Evolutionary conservation across 2,113 vertebrate species (phyloP), one percentile per base, ranked within the genome.

Genomic region (Poicephalus meyeri): DNA sequence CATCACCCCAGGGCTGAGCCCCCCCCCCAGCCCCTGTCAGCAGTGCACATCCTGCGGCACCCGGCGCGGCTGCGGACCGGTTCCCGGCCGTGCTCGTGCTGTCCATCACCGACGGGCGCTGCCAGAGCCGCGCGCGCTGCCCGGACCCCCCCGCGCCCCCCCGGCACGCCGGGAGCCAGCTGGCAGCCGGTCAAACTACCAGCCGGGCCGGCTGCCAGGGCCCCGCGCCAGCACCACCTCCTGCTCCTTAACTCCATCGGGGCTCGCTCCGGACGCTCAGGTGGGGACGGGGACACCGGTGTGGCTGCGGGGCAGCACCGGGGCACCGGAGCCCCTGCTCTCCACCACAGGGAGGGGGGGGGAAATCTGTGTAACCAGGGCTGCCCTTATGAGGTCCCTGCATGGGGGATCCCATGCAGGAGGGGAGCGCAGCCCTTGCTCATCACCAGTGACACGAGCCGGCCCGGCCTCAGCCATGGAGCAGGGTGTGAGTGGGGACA

Each of bases 101-200:
- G 85, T 81, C 91, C 61, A 3, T 95, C 91, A 71, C 88, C 93
- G 58, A 88, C 64, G 73, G 87, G 91, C 10, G 44, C 37, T 69
- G 78, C 65, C 6, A 55, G 65, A 68, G 91, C 95, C 61, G 91
- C 55, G 83, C 89, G 87, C 2, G 7, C 91, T 88, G 89, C 93
- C 63, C 26, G 49, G 12, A 80, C 81, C 84, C 88, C 89, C 85
- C 94, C 47, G 61, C 88, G 47, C 94, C 88, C 97, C 91, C 95
- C 90, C 82, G 10, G 94, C 93, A 82, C 35, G 91, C 91, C 56
- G 85, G 97, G 83, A 97, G 97, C 98, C 98, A 98, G 95, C 98
- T 98, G 98, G 98, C 98, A 98, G 93, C 94, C 89, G 28, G 95
- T 97, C 98, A 98, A 97, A 97, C 97, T 95, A 98, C 97, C 97